Percentiles rank a stretch among this genome's conserved stretches.
Evolutionary conservation across 2,797 vertebrate species (phyloP).

Genomic region (Esox lucius): DNA sequence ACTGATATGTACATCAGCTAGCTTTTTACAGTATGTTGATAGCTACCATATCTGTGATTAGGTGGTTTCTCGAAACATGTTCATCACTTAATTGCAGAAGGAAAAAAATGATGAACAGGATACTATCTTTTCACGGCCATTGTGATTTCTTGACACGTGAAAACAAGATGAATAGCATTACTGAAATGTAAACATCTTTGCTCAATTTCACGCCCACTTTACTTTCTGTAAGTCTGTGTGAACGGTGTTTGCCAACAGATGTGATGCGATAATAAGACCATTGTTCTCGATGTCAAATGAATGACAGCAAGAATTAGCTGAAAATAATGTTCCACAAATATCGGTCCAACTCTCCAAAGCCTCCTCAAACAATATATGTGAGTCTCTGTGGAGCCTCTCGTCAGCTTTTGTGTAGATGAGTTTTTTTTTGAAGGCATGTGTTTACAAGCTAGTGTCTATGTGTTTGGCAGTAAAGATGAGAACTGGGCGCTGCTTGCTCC

Average conservation of each 20-base stretch:
- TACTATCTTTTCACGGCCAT: background rate
- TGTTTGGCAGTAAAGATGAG: slow-evolving; percentile 10
- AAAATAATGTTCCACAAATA: background rate
- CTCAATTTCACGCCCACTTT: slow-evolving; percentile 28
- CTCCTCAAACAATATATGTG: background rate
- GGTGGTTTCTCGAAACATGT: background rate
- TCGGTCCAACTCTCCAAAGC: slow-evolving; percentile 11
- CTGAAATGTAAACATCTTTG: slow-evolving; percentile 18
- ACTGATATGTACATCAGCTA: background rate
- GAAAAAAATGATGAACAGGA: background rate
- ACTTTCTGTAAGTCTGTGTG: slow-evolving; percentile 9
- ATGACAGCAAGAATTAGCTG: slow-evolving; percentile 29
- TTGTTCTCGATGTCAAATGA: slow-evolving; percentile 39
- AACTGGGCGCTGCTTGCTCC: slow-evolving; percentile 31
- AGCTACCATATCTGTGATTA: background rate
- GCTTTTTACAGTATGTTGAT: background rate
- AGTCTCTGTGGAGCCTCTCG: background rate
- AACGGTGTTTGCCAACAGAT: slow-evolving; percentile 34
- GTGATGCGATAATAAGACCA: slow-evolving; percentile 14
- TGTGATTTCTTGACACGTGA: background rate
- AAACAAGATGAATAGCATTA: slow-evolving; percentile 22
- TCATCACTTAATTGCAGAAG: background rate
- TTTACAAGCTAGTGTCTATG: slow-evolving; percentile 11
- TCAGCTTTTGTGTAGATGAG: slow-evolving; percentile 3
- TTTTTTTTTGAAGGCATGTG: background rate